Conservation (phyloP, 2,888 invertebrate genomes). For the Crematogaster levior region DNA sequence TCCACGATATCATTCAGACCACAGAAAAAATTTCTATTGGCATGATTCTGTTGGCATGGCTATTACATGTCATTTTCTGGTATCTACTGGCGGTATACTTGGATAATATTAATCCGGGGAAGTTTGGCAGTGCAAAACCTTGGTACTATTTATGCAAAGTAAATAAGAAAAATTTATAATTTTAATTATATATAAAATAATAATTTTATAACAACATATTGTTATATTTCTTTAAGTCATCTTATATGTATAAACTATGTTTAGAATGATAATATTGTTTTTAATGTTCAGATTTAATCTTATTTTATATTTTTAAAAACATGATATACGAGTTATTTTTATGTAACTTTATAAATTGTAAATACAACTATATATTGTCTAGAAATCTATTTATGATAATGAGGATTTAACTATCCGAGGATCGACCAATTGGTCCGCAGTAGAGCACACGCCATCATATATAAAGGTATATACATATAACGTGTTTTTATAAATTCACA, state of each 20-base stretch:
- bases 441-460: slow-evolving; percentile 61
- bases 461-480: slow-evolving; percentile 52
- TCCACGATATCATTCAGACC: slow-evolving; percentile 16
- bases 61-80: slow-evolving; percentile 66
- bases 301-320: background rate
- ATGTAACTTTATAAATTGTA: background rate
- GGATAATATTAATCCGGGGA: slow-evolving; percentile 64
- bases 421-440: slow-evolving; percentile 70
- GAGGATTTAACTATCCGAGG: slow-evolving; percentile 48
- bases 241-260: background rate
- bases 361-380: background rate
- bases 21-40: slow-evolving; percentile 47
- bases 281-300: background rate
- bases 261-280: background rate
- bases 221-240: background rate
- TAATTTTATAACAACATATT: background rate
- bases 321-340: background rate
- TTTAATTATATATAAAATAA: background rate
- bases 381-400: slow-evolving; percentile 29
- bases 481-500: background rate
- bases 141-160: slow-evolving; percentile 67
- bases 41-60: slow-evolving; percentile 59
- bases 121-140: slow-evolving; percentile 60
- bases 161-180: slow-evolving; percentile 21
- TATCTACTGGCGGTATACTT: slow-evolving; percentile 62